Evolutionary conservation across 1,140 invertebrate genomes (phyloP), one percentile per base, ranked within the genome.

Genomic region (Drosophila sulfurigaster): DNA sequence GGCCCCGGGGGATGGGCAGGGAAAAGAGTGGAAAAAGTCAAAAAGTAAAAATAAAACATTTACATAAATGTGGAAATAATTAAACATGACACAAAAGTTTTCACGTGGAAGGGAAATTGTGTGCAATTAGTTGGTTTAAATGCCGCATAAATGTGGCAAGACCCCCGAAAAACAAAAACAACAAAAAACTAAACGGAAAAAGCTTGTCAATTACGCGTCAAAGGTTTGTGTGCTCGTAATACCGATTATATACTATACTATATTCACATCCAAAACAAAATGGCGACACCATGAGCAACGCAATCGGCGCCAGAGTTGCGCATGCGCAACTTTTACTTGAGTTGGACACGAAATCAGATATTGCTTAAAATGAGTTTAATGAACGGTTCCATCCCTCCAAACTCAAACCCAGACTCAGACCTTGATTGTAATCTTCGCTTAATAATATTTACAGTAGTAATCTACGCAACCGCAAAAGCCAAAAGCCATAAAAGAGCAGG

Each of bases 401-500:
- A 25, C 3, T 3, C 20, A 25, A 25, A 25, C 3, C 20, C 20
- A 25, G 3, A 3, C 20, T 3, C 58, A 59, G 63, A 38, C 15
- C 52, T 32, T 11, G 87, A 90, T 90, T 69, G 83, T 90, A 87
- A 90, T 90, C 87, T 82, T 58, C 58, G 51, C 78, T 81, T 90
- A 75, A 91, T 91, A 91, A 91, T 90, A 90, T 90, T 90, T 90
- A 90, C 87, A 88, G 86, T 91, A 90, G 87, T 91, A 89, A 89
- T 85, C 81, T 89, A 85, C 85, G 66, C 75, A 43, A 43, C 41
- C 41, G 11, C 5, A n/a, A 43, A 43, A 13, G 41, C 4, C 41
- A 13, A 43, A 43, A 41, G 35, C 35, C 8, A n/a, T 11, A 11
- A 41, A 10, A 3, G 8, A 32, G 38, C 38, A 41, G 3, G 38